Evolutionary conservation across 2,888 invertebrate species (phyloP), one percentile per base, ranked within the genome.

Genomic region (Trissolcus japonicus): DNA sequence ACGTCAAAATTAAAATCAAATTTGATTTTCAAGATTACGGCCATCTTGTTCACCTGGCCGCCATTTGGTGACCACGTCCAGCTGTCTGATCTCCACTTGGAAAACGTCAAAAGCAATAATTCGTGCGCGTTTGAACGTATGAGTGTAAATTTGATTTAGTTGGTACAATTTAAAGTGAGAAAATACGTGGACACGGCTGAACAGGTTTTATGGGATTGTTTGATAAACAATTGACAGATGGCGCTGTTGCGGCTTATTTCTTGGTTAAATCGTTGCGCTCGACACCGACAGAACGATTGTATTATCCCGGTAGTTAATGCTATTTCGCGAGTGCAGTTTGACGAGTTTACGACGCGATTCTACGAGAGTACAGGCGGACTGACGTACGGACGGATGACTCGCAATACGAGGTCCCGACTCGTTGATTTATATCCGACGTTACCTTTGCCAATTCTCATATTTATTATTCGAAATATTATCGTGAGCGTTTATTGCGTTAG

Each of bases 381-480:
- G 82, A 83, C 80, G 79, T 78, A 35, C 35, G 35, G 35, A 35
- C 35, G 35, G 82, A 82, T 81, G 80, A 75, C 78, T 80, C 79
- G 79, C 79, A 79, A 75, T 79, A 80, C 79, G 74, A 75, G 79
- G 83, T 79, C 76, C 78, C 80, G 74, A 80, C 74, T 79, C 83
- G 80, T 82, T 89, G 88, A 89, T 89, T 89, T 89, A 89, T 87
- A 87, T 83, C 79, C 85, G 84, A 88, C 88, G 86, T 88, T 87
- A 87, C 86, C 85, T 86, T 85, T 86, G 87, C 88, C 88, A 88
- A 88, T 88, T 86, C 83, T 83, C 85, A 87, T 88, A 88, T 88
- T 88, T 88, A 88, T 88, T 88, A 87, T 88, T 86, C 86, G 86
- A 78, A 87, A 87, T 87, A 88, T 87, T 87, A 88, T 87, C 86